Conservation (phyloP, 1,140 invertebrate genomes). For the Calliopsis andreniformis region DNA sequence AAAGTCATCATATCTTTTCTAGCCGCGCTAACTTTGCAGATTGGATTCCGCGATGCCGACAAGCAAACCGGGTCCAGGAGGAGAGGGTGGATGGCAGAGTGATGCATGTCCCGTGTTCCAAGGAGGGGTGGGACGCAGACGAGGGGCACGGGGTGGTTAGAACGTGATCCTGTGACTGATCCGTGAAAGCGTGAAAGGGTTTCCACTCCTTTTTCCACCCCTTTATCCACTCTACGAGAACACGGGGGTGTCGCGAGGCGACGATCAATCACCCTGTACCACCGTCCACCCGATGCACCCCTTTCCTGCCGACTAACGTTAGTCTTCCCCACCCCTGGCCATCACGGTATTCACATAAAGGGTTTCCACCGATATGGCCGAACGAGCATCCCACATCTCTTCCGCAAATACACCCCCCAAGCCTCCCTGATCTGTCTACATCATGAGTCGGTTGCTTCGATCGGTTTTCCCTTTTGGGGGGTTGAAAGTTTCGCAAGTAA, state of each 20-base stretch:
- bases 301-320: slow-evolving; percentile 51
- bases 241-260: slow-evolving; percentile 73
- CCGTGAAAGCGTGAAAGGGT: slow-evolving; percentile 76
- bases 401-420: slow-evolving; percentile 24
- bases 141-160: slow-evolving; percentile 48
- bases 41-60: slow-evolving; percentile 52
- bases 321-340: not conserved
- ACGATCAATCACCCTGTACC: slow-evolving; percentile 77
- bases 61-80: slow-evolving; percentile 38
- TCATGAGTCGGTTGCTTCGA: slow-evolving; percentile 28
- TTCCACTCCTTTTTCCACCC: slow-evolving; percentile 70
- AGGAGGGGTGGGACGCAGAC: slow-evolving; percentile 44
- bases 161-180: slow-evolving; percentile 76
- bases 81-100: slow-evolving; percentile 59
- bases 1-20: slow-evolving; percentile 10
- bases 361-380: slow-evolving; percentile 54
- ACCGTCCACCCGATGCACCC: slow-evolving; percentile 57
- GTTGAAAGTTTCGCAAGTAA: not conserved
- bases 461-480: not conserved
- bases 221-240: slow-evolving; percentile 75
- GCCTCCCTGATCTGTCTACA: slow-evolving; percentile 38
- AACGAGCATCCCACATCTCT: slow-evolving; percentile 36
- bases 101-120: slow-evolving; percentile 73
- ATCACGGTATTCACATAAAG: slow-evolving; percentile 59
- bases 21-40: slow-evolving; percentile 54